Conservation (phyloP, 2,113 vertebrate species). For the Sorex fumeus region DNA sequence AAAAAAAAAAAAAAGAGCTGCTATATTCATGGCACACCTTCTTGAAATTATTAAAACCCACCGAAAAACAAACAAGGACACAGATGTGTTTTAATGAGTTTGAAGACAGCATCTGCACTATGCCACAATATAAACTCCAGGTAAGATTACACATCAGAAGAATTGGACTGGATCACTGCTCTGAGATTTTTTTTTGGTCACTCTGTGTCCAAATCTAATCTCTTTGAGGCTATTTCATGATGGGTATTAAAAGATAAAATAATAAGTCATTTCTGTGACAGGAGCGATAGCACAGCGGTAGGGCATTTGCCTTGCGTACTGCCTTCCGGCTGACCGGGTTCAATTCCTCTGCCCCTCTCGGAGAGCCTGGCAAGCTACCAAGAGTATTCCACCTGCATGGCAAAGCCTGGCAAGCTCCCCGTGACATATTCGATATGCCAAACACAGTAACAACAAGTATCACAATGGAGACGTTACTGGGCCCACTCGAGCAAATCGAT, state of each 20-base stretch:
- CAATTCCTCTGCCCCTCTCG: too few relatives aligned
- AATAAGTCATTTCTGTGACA: background rate
- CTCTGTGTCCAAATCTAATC: background rate
- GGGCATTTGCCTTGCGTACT: too few relatives aligned
- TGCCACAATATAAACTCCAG: background rate
- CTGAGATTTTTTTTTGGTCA: background rate
- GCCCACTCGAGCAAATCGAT: too few relatives aligned
- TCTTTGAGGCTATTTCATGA: background rate
- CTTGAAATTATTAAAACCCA: background rate
- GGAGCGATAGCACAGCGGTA: too few relatives aligned
- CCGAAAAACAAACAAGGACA: background rate
- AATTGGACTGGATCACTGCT: background rate
- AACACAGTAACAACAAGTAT: too few relatives aligned
- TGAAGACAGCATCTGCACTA: background rate
- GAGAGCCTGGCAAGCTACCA: too few relatives aligned
- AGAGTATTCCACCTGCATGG: too few relatives aligned
- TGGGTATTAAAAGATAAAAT: background rate
- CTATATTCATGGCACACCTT: background rate
- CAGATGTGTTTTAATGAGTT: background rate
- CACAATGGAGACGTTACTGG: too few relatives aligned
- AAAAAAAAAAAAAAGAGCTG: background rate
- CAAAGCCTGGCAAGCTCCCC: too few relatives aligned
- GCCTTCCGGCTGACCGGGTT: too few relatives aligned
- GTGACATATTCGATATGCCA: too few relatives aligned
- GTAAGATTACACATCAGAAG: background rate